These are phyloP conservation scores for Phenacoccus solenopsis DNA, from an alignment of 1,140 invertebrate genomes.

Conservation along the genomic window DNA sequence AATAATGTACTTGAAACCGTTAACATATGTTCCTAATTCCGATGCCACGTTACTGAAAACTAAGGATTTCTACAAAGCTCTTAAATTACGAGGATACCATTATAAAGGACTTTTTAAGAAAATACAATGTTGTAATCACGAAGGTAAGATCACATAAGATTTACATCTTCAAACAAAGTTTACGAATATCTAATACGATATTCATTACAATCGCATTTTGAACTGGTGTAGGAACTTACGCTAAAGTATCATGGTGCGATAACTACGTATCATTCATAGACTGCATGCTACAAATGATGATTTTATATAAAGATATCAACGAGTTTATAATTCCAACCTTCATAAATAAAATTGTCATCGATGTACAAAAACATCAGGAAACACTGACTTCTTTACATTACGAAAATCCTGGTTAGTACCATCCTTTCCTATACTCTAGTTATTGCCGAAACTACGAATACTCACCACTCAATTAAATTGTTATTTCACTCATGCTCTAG, in stretches of 20 bases:
- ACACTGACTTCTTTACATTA: neutral
- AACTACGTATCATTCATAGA: constrained; percentile 90
- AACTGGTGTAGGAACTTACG: constrained; percentile 19
- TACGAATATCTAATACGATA: no score
- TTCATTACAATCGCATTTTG: no score
- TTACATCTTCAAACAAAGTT: no score
- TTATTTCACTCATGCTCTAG: neutral
- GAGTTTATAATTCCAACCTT: neutral
- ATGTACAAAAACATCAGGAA: neutral
- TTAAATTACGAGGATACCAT: constrained; percentile 82
- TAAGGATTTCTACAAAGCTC: constrained; percentile 84
- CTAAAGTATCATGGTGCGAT: constrained; percentile 54
- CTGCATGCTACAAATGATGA: constrained; percentile 73
- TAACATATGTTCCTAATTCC: constrained; percentile 20
- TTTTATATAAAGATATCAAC: neutral
- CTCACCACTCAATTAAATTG: no score
- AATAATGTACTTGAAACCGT: constrained; percentile 34
- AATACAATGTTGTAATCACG: constrained; percentile 38
- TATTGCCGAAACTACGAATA: no score
- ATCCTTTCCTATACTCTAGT: no score
- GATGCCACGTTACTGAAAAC: constrained; percentile 34
- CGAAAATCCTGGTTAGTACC: neutral
- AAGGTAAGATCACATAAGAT: no score
- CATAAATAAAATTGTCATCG: neutral
- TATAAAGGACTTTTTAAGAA: constrained; percentile 67